Percentiles rank a stretch among this genome's conserved stretches.
Conservation (phyloP, 2,797 vertebrate genomes). For the Bovichtus variegatus region DNA sequence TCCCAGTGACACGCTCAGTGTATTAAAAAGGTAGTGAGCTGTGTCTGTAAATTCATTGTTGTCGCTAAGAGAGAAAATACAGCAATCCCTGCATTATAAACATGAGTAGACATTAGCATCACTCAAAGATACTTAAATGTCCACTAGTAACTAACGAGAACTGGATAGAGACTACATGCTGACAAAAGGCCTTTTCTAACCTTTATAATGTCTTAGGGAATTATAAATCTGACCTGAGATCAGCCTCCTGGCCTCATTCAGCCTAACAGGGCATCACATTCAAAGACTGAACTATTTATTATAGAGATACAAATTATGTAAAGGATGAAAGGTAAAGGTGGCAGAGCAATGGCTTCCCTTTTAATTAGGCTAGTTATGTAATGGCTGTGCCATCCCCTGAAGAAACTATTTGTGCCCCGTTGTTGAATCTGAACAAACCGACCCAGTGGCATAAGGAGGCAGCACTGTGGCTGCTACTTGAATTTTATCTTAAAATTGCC, state of each 20-base stretch:
- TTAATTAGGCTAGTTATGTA: slow-evolving; percentile 56
- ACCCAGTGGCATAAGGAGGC: slow-evolving; percentile 18
- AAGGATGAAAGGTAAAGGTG: slow-evolving; percentile 15
- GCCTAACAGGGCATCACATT: slow-evolving; percentile 9
- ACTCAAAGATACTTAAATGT: slow-evolving; percentile 32
- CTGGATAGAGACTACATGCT: neutral
- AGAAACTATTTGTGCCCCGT: slow-evolving; percentile 46
- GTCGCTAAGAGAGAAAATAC: slow-evolving; percentile 9
- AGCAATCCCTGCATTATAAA: slow-evolving; percentile 16
- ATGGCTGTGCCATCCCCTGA: slow-evolving; percentile 20
- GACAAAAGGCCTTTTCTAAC: slow-evolving; percentile 17
- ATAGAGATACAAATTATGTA: slow-evolving; percentile 7
- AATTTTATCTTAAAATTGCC: slow-evolving; percentile 29
- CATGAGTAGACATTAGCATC: slow-evolving; percentile 28
- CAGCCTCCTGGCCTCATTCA: slow-evolving; percentile 10
- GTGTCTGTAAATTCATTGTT: slow-evolving; percentile 23
- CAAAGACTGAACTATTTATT: slow-evolving; percentile 13
- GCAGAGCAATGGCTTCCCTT: slow-evolving; percentile 5
- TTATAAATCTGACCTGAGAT: slow-evolving; percentile 16
- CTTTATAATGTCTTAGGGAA: slow-evolving; percentile 22
- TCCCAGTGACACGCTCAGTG: neutral
- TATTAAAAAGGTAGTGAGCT: slow-evolving; percentile 38
- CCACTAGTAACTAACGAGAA: slow-evolving; percentile 9
- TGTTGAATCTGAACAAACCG: slow-evolving; percentile 49
- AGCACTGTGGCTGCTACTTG: neutral